A percentile compares a stretch with the other conserved stretches of the same genome.
Evolutionary conservation across 35 echinoderm and acorn worm species (phyloP).

Genomic region (Acanthaster planci): DNA sequence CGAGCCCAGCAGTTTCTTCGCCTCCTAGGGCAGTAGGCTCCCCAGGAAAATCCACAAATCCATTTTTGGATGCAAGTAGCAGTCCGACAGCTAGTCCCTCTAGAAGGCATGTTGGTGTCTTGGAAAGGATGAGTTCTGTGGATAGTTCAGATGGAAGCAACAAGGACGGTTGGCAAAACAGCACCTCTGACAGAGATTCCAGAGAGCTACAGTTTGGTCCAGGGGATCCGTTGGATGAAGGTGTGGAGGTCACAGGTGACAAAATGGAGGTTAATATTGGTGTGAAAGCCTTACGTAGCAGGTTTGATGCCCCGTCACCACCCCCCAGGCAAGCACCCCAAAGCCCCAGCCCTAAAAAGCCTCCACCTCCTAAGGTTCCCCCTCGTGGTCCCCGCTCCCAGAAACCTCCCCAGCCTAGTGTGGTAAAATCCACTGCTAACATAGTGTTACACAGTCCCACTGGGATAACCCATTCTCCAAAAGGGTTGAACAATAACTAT

Average conservation of each 20-base stretch:
- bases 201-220: conserved; percentile 8
- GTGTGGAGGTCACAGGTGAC: neutral
- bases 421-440: conserved; percentile 8
- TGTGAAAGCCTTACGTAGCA: conserved; percentile 5
- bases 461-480: conserved; percentile 21
- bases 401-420: neutral
- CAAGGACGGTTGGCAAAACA: neutral
- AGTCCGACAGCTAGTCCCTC: neutral
- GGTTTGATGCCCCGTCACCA: neutral
- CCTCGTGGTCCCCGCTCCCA: conserved; percentile 8
- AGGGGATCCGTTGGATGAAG: neutral
- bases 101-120: neutral
- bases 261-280: neutral
- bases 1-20: neutral
- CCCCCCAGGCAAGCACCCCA: neutral
- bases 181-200: neutral
- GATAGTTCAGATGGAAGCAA: conserved; percentile 18
- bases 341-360: neutral
- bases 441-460: neutral
- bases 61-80: neutral
- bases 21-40: neutral
- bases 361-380: conserved; percentile 32
- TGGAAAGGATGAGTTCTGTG: conserved; percentile 18
- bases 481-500: conserved; percentile 29
- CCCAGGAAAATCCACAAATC: conserved; percentile 2